Evolutionary conservation across 2,797 vertebrate species (phyloP).

Genomic region (Takifugu rubripes): DNA sequence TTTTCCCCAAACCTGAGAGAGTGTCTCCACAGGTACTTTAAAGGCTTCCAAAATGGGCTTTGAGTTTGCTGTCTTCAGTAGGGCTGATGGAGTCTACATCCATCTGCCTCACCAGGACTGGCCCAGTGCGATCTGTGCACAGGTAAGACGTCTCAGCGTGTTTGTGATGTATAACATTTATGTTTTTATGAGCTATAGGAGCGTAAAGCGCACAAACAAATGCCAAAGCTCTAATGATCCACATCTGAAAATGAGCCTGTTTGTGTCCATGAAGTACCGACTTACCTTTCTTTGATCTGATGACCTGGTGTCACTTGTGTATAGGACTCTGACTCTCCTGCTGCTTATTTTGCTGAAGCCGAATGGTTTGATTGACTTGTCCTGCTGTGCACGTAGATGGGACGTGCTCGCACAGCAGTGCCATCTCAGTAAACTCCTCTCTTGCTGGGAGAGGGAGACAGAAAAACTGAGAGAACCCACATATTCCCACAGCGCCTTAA

Average conservation of each 20-base stretch:
- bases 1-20: neutral
- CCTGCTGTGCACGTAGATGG: constrained; percentile 48
- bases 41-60: constrained; percentile 26
- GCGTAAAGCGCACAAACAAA: too few relatives aligned
- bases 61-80: constrained; percentile 17
- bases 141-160: neutral
- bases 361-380: constrained; percentile 68
- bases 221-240: too few relatives aligned
- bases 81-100: too few relatives aligned
- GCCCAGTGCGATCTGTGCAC: constrained; percentile 38
- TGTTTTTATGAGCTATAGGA: too few relatives aligned
- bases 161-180: constrained; percentile 11
- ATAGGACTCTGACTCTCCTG: constrained; percentile 38
- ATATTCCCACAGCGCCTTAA: neutral
- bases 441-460: constrained; percentile 43
- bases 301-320: constrained; percentile 50
- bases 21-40: constrained; percentile 19
- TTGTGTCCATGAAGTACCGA: neutral
- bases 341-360: constrained; percentile 73
- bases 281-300: constrained; percentile 63
- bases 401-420: constrained; percentile 56
- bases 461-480: neutral
- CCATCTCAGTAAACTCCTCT: constrained; percentile 60
- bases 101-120: constrained; percentile 25
- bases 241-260: neutral